Conservation (phyloP, 92 coral and sea anemone species). For the Bergia puertoricense region DNA sequence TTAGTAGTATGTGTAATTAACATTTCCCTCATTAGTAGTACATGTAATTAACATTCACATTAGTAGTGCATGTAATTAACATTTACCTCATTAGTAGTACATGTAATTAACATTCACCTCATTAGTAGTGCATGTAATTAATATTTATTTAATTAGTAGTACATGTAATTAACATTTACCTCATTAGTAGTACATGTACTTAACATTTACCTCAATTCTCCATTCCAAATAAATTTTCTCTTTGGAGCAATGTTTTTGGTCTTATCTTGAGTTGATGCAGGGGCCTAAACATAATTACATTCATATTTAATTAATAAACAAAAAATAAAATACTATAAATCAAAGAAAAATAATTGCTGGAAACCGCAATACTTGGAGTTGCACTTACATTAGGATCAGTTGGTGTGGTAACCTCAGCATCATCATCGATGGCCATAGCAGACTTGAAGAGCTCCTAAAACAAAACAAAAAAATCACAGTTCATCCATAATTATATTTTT, state of each 20-base stretch:
- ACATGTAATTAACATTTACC: not conserved
- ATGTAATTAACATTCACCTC: too few relatives aligned
- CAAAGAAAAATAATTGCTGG: not conserved
- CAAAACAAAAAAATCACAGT: not conserved
- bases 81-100: too few relatives aligned
- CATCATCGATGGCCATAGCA: conserved; percentile 88
- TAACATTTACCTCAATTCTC: conserved; percentile 74
- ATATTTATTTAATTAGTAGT: not conserved
- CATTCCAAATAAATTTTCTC: conserved; percentile 92
- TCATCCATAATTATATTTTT: too few relatives aligned
- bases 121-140: not conserved
- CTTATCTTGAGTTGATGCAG: conserved; percentile 78
- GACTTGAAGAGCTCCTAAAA: conserved; percentile 84
- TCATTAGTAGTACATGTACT: not conserved
- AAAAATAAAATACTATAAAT: not conserved
- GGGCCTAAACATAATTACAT: conserved; percentile 37
- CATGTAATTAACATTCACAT: too few relatives aligned
- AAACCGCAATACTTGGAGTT: not conserved
- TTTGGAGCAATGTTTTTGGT: conserved; percentile 77
- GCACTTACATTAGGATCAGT: conserved; percentile 82
- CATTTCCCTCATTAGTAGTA: too few relatives aligned
- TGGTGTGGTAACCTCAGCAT: conserved; percentile 78
- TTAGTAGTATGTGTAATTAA: not conserved
- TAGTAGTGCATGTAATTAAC: too few relatives aligned
- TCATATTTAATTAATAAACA: not conserved